Evolutionary conservation across 2,888 invertebrate genomes (phyloP).

Genomic region (Formica aserva): DNA sequence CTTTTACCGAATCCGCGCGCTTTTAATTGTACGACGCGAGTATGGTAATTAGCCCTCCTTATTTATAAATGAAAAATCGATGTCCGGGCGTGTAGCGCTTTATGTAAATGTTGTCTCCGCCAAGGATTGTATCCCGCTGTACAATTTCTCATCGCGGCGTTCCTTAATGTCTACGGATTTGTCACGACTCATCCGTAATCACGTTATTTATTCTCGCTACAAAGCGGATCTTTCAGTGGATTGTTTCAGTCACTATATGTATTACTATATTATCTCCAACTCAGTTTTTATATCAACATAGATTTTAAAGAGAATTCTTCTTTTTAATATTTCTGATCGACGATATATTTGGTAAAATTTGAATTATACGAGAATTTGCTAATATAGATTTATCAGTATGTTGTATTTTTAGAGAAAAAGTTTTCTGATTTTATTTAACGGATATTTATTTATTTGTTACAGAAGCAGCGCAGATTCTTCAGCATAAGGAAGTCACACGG

Average conservation of each 20-base stretch:
- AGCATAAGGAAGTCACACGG: background rate
- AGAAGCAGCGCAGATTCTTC: background rate
- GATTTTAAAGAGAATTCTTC: background rate
- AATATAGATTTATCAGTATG: background rate
- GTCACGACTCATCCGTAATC: conserved; percentile 52
- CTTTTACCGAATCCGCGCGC: conserved; percentile 68
- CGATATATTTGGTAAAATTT: background rate
- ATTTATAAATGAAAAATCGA: conserved; percentile 76
- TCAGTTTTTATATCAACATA: background rate
- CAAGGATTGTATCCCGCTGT: conserved; percentile 34
- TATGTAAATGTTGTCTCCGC: conserved; percentile 19
- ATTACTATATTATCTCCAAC: background rate
- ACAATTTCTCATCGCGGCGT: conserved; percentile 53
- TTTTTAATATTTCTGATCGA: background rate
- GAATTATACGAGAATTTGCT: background rate
- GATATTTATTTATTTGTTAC: conserved; percentile 5
- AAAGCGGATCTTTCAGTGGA: conserved; percentile 19
- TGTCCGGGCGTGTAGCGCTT: conserved; percentile 11
- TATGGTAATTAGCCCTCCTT: conserved; percentile 81
- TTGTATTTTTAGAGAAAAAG: background rate
- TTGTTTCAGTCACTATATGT: conserved; percentile 2
- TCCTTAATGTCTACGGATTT: conserved; percentile 58
- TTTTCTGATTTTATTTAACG: background rate
- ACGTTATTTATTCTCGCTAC: conserved; percentile 30
- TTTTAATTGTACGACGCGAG: conserved; percentile 78